A percentile compares a stretch with the other conserved stretches of the same genome.
Evolutionary conservation across 1,140 invertebrate genomes (phyloP).

Genomic region (Listronotus bonariensis): DNA sequence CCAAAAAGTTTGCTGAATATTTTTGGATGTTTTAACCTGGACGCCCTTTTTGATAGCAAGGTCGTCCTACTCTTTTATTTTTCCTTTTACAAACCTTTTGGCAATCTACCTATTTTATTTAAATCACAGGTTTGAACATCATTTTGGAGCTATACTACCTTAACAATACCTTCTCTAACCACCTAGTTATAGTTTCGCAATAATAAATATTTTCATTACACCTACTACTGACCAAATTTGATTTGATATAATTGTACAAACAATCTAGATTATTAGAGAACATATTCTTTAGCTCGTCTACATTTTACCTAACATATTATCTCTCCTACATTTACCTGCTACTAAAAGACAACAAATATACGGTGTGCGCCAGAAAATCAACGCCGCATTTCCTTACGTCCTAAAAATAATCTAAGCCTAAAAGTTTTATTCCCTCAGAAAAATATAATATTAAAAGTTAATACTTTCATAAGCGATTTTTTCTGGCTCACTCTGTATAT

Average conservation of each 20-base stretch:
- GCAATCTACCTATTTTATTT: conserved; percentile 44
- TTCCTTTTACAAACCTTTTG: background rate
- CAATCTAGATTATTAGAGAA: conserved; percentile 23
- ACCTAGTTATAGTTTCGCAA: conserved; percentile 13
- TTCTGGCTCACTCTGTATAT: conserved; percentile 1
- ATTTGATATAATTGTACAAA: conserved; percentile 1
- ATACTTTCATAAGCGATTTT: conserved; percentile 3
- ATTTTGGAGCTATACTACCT: conserved; percentile 47
- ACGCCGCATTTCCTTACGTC: background rate
- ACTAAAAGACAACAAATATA: conserved; percentile 22
- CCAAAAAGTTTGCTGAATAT: conserved; percentile 5
- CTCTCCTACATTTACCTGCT: conserved; percentile 16
- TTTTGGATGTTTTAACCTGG: background rate
- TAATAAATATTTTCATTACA: conserved; percentile 19
- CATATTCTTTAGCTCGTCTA: conserved; percentile 25
- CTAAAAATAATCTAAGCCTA: conserved; percentile 10
- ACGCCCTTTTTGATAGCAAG: conserved; percentile 4
- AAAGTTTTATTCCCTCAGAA: conserved; percentile 22
- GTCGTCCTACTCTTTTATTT: conserved; percentile 4
- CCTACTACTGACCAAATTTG: conserved; percentile 30
- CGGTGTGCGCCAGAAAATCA: background rate
- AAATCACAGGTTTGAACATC: conserved; percentile 56
- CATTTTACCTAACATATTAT: conserved; percentile 13
- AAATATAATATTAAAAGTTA: conserved; percentile 11
- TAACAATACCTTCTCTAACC: conserved; percentile 28